Evolutionary conservation across 2,113 vertebrate genomes (phyloP), one percentile per base, ranked within the genome.

Genomic region (Aegithalos caudatus): DNA sequence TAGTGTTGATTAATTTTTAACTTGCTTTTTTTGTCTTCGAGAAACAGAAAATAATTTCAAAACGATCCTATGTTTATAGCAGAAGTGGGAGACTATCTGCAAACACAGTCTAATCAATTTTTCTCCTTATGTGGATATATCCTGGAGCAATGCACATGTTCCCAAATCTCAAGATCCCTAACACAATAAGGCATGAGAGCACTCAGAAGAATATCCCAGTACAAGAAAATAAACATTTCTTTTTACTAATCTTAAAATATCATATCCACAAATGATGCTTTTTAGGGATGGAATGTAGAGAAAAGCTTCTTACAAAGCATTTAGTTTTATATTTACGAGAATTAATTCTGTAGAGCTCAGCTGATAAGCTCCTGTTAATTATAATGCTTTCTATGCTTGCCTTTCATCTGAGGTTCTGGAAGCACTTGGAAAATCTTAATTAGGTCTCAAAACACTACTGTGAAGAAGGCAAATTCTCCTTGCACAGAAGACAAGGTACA

Each of bases 91-190:
- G 79, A 65, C n/a, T 45, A 86, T 65, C 37, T 89, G 58, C 70
- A 95, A 81, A 81, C n/a, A 44, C 15, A 69, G 61, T 38, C 78
- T 77, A 82, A 93, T 85, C 53, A 85, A 11, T 87, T 92, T 79
- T 73, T 89, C 86, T 74, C 74, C 85, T 90, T 40, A 31, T 57
- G 73, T 66, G 58, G 74, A 54, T 82, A 70, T 40, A 82, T 51
- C 90, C 85, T 90, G 62, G 11, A 85, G 87, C 93, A 70, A 80
- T 35, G 21, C 53, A 85, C 61, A 48, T 9, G 50, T 51, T 83
- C 71, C 74, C 90, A 96, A 86, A 86, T 56, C 96, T 90, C 95
- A n/a, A 92, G 85, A 74, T 88, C 84, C 90, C 87, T 71, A 90
- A 86, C 76, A 93, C 58, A 95, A 48, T 86, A 73, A 88, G 35